Evolutionary conservation across 1,140 invertebrate species (phyloP).

Genomic region (Aphaenogaster rudis): DNA sequence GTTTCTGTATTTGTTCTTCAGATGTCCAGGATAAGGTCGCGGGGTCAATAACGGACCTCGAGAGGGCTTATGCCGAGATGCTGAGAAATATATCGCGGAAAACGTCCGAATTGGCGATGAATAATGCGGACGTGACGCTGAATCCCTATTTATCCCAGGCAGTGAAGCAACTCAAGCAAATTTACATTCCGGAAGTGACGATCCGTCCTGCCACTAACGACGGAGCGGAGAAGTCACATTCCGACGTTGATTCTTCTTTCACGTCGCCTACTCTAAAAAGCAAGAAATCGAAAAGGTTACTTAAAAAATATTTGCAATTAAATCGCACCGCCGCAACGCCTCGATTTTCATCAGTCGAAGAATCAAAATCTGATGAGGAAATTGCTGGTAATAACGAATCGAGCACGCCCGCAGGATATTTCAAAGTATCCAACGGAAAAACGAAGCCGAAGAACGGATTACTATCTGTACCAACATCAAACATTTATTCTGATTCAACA

Average conservation of each 20-base stretch:
- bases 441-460: slow-evolving; percentile 18
- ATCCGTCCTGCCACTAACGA: background rate
- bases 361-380: slow-evolving; percentile 2
- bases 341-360: background rate
- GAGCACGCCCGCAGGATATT: background rate
- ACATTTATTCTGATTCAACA: background rate
- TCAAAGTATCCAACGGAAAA: background rate
- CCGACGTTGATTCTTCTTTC: background rate
- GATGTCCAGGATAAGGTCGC: background rate
- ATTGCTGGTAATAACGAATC: background rate
- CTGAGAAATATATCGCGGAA: slow-evolving; percentile 34
- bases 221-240: background rate
- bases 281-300: slow-evolving; percentile 36
- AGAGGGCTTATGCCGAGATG: slow-evolving; percentile 59
- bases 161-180: background rate
- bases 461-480: background rate
- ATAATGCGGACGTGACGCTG: background rate
- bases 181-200: background rate
- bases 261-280: background rate
- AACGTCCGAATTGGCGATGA: background rate
- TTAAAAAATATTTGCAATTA: slow-evolving; percentile 25
- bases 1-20: slow-evolving; percentile 23
- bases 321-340: slow-evolving; percentile 5
- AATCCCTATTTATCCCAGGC: slow-evolving; percentile 28
- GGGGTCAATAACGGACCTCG: background rate